phyloP scores from a whole-genome alignment of 2,797 vertebrate species.

The Allobates femoralis region DNA sequence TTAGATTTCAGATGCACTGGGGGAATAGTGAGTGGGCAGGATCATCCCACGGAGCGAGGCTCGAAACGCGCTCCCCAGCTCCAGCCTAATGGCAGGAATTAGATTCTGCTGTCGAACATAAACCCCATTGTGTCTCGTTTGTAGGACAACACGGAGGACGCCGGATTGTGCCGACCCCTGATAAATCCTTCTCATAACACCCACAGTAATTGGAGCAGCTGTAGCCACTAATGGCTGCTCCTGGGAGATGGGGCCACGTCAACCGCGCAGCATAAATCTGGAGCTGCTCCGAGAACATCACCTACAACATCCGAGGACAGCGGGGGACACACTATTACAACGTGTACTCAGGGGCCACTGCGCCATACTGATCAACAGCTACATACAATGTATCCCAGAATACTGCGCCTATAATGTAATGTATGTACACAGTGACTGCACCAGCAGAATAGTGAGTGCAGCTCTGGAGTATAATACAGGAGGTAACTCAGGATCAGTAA shows the following conservation, averaged over 20 bases:
- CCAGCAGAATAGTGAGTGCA: not conserved
- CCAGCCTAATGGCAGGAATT: conserved; percentile 32
- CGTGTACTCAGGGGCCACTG: too few relatives aligned
- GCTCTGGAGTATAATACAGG: not conserved
- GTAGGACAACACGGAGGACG: not conserved
- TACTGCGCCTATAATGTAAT: too few relatives aligned
- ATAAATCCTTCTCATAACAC: conserved; percentile 22
- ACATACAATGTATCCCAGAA: too few relatives aligned
- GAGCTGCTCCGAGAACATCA: not conserved
- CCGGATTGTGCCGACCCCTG: not conserved
- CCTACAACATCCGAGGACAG: not conserved
- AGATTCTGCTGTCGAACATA: conserved; percentile 18
- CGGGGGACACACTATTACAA: too few relatives aligned
- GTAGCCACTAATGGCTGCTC: conserved; percentile 6
- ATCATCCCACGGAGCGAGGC: not conserved
- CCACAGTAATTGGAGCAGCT: conserved; percentile 38
- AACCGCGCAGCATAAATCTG: not conserved
- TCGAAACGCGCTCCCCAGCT: conserved; percentile 7
- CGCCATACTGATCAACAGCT: too few relatives aligned
- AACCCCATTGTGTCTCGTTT: conserved; percentile 56
- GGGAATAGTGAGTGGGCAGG: conserved; percentile 16
- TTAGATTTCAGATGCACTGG: conserved; percentile 18
- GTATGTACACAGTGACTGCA: too few relatives aligned
- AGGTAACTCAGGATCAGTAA: not conserved
- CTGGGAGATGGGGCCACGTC: not conserved